Evolutionary conservation across 2,113 vertebrate species (phyloP), one percentile per base, ranked within the genome.

Genomic region (Varanus salvator): DNA sequence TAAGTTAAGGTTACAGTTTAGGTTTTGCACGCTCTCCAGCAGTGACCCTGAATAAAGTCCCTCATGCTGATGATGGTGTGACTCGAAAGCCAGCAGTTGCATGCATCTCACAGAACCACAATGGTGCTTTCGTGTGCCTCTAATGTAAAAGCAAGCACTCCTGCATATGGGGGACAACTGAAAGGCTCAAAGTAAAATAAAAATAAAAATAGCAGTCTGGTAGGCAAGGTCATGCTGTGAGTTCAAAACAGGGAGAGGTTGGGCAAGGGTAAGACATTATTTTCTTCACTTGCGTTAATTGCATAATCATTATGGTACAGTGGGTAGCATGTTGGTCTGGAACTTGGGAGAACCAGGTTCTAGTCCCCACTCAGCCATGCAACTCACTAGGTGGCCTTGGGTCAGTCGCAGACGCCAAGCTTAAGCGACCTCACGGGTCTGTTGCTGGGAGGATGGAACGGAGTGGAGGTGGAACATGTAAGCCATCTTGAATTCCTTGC

Each of bases 1-100:
- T 92, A 93, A 93, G 92, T 84, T 91, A 90, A 92, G 87, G 93
- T 93, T 92, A 93, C 92, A 68, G 57, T 90, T 89, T 31, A 91
- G 90, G 44, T 92, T 89, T n/a, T 92, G 85, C 71, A 91, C 89
- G 94, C 88, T 90, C 89, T 91, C 87, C 92, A 88, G 1, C 0
- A 72, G 90, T 88, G 90, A 89, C 0, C 85, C 76, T 71, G 81
- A 83, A 91, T 93, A 92, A 89, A 89, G 3, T 66, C 60, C 88
- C 89, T 90, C 38, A 8, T 69, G 91, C 69, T 95, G 38, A 91
- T 92, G 85, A 64, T 93, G 92, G 71, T 87, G 66, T 85, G 60
- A 84, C 86, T 89, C 91, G 93, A 87, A 80, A 94, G 89, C 89
- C 88, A 81, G 44, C 68, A 80, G 90, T 92, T 78, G 81, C 78